phyloP scores from a whole-genome alignment of 2,888 invertebrate species.

The Gymnosoma rotundatum region DNA sequence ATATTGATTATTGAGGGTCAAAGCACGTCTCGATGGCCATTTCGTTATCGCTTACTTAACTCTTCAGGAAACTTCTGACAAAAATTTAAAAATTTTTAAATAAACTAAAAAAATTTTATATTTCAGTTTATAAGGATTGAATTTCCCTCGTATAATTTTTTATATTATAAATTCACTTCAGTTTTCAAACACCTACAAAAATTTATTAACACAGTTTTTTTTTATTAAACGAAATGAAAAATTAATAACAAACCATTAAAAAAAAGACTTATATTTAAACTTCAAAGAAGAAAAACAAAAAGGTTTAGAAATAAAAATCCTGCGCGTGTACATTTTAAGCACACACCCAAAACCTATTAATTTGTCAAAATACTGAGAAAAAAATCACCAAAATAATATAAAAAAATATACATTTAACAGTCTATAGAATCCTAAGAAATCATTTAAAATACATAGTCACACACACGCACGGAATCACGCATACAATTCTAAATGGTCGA shows the following conservation, averaged over 20 bases:
- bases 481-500: slow-evolving; percentile 45
- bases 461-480: not conserved
- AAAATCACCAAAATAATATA: not conserved
- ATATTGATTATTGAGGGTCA: too few species aligned
- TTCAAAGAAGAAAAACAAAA: not conserved
- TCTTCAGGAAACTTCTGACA: too few species aligned
- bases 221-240: not conserved
- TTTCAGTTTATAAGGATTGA: too few species aligned
- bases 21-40: too few species aligned
- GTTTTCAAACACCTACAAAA: not conserved
- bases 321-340: slow-evolving; percentile 61
- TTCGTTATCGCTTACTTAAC: too few species aligned
- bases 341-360: slow-evolving; percentile 69
- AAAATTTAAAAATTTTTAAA: too few species aligned
- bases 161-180: too few species aligned
- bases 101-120: too few species aligned
- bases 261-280: slow-evolving; percentile 23
- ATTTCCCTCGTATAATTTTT: too few species aligned
- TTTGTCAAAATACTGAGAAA: slow-evolving; percentile 43
- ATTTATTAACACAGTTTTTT: not conserved
- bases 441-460: not conserved
- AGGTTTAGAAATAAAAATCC: slow-evolving; percentile 18
- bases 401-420: slow-evolving; percentile 21
- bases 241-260: slow-evolving; percentile 5
- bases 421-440: slow-evolving; percentile 51